Evolutionary conservation across 2,888 invertebrate species (phyloP), one percentile per base, ranked within the genome.

Genomic region (Galeopsomyia nigrocyanea): DNA sequence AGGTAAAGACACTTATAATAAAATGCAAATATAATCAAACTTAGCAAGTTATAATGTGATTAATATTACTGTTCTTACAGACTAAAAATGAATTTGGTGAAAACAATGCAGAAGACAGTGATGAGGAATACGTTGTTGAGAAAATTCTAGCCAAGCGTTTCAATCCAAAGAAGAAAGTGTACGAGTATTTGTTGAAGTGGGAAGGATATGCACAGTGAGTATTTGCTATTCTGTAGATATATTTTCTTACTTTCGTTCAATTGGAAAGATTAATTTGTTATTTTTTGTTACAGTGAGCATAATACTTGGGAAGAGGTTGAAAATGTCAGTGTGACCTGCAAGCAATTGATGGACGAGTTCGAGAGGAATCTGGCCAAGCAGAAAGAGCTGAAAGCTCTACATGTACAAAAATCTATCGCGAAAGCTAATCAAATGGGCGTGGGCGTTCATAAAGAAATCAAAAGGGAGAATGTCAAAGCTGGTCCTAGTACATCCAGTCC

Each of bases 121-220:
- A 69, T 17, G 90, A 91, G 73, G 94, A 95, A 83, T 93, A 90
- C 82, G 90, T 90, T 0, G 94, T 95, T 0, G 95, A 95, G 84
- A 94, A 93, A 87, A 95, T 95, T 75, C 89, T 95, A 60, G 94
- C 94, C 46, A 94, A 95, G 86, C 89, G 95, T 56, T 94, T 92
- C 85, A 95, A 95, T 88, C 93, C 94, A 9, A 88, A 88, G 78
- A 90, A 90, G 76, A 93, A 93, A 83, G 92, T 92, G 80, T 92
- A 93, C 78, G 95, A 95, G 87, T 95, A 95, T 87, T 88, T 95
- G 80, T 90, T 95, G 63, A 95, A 95, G 86, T 95, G 95, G 95
- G 94, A 95, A 83, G 92, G 93, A 61, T 93, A 92, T 80, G 89
- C 92, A 26, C 92, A 92, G 91, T 92, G 79, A 90, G 92, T 79